Evolutionary conservation across 2,888 invertebrate genomes (phyloP), one percentile per base, ranked within the genome.

Genomic region (Amorpha juglandis): DNA sequence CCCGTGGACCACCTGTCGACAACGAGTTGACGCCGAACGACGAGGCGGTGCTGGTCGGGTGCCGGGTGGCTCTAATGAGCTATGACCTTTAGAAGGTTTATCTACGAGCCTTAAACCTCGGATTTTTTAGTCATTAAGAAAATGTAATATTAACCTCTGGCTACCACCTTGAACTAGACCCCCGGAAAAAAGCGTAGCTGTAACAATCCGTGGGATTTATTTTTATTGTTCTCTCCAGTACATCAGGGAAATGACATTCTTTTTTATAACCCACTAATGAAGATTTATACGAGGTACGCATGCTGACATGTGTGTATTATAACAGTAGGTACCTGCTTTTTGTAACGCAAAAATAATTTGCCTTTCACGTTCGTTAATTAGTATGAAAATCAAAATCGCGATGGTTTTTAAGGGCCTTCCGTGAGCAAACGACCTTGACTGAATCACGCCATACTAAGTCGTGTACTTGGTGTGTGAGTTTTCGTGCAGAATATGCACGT

Each of bases 91-190:
- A n/a, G n/a, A n/a, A n/a, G n/a, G 7, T 6, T 35, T 6, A 3
- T 7, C 35, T 6, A 7, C n/a, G 19, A 19, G 50, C 9, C 0
- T 19, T n/a, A 7, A 9, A 50, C 16, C n/a, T 0, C 9, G 9
- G 11, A 27, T 14, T 11, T 9, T 9, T 27, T 52, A 38, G 3
- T 38, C 38, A 6, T 9, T 38, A 7, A 2, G 50, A 14, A 12
- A 27, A 8, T 52, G 7, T 12, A 12, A n/a, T 8, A 11, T 42
- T 42, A 16, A 58, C 11, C 58, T 52, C 27, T 55, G 16, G 12
- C 19, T 47, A 55, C 68, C 68, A 73, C 82, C 84, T 83, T 88
- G 87, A 88, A 84, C 86, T 83, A 86, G 84, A 82, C 83, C 81
- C 80, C 69, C 67, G 77, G 70, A 69, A 71, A 70, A 70, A 55